Evolutionary conservation across 2,797 vertebrate genomes (phyloP).

Genomic region (Epinephelus coioides): DNA sequence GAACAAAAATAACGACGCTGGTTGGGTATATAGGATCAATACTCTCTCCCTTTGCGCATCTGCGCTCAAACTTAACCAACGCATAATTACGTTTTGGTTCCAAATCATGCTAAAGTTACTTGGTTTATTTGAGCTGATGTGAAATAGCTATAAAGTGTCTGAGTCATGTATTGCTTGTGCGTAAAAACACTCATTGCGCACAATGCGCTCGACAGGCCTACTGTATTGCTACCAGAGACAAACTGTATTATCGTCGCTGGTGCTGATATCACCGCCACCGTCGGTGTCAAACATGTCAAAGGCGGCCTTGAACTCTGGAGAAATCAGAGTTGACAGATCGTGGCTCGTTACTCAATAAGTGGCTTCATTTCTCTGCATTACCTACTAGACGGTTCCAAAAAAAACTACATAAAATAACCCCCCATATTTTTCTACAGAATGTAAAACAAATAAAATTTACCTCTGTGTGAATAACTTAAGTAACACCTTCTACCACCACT

Average conservation of each 20-base stretch:
- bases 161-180: background rate
- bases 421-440: background rate
- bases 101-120: background rate
- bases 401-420: too few relatives aligned
- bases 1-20: background rate
- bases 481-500: background rate
- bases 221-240: background rate
- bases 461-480: background rate
- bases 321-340: background rate
- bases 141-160: too few relatives aligned
- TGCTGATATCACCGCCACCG: constrained; percentile 98
- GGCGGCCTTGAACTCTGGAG: constrained; percentile 97
- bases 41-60: too few relatives aligned
- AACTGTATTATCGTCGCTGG: constrained; percentile 77
- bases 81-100: background rate
- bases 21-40: too few relatives aligned
- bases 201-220: background rate
- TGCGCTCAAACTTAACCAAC: background rate
- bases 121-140: background rate
- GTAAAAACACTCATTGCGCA: constrained; percentile 24
- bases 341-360: too few relatives aligned
- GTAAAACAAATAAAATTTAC: background rate
- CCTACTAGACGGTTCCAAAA: too few relatives aligned
- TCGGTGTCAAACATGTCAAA: constrained; percentile 99
- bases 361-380: background rate